Base-by-base conservation (phyloP, 2,797 vertebrate species). In the Crenuchus spilurus region DNA sequence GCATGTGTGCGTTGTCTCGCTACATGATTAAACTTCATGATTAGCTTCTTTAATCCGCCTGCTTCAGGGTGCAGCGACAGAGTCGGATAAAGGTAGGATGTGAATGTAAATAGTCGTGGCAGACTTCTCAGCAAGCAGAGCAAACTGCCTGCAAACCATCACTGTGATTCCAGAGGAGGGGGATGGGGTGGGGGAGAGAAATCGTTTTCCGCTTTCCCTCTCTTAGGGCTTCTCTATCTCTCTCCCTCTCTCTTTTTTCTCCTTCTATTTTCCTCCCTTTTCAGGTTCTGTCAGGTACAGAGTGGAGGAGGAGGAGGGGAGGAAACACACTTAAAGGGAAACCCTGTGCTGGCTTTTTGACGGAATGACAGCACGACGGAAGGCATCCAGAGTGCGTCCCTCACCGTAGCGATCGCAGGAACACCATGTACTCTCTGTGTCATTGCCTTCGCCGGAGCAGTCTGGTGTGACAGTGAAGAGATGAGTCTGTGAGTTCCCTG, bases 381-480 rank as follows among this genome's bases (percentile, higher is more conserved):
- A 83, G 44, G 65, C 72, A 84, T 78, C 63, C 72, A 57, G 72
- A 79, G 77, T 79, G 31, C 6, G 41, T 82, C 67, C 48, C 61
- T 76, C 24, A 48, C 66, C 75, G 74, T 39, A 76, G 72, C 80
- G 77, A 86, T 81, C 80, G 74, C 72, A 22, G 77, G 83, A 77
- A 73, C 65, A 64, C 63, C 39, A 41, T 49, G 58, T 41, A 62
- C 80, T 80, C 78, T 73, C 79, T 82, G 75, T 80, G 76, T 60
- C 65, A 66, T 46, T 65, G 77, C 72, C 78, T 72, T 77, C 70
- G 72, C 82, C 75, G 78, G 72, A 63, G 37, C 74, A 61, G 66
- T 76, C 74, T 80, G 46, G 72, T 82, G 82, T 75, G 74, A 86
- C 78, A 57, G 80, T 54, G 82, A 73, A 52, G 73, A 76, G 85